A percentile compares a stretch with the other conserved stretches of the same genome.
These are phyloP conservation scores for Tonatia bakeri DNA, from an alignment of 2,113 vertebrate genomes.

Conservation along the genomic window DNA sequence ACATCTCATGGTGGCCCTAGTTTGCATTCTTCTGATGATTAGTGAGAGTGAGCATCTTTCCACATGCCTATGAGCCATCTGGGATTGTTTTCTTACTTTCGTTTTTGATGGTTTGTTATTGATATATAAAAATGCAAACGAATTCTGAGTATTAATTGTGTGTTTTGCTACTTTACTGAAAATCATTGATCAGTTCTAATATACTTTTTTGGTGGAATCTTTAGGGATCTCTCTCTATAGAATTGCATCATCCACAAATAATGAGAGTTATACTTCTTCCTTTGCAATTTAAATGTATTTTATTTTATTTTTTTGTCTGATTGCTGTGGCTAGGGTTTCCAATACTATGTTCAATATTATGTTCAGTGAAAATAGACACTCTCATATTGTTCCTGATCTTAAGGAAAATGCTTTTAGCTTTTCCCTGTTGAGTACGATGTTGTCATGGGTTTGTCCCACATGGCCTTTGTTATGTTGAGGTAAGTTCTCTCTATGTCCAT, in stretches of 20 bases:
- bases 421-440: background rate
- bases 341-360: background rate
- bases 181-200: background rate
- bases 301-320: background rate
- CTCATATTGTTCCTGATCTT: background rate
- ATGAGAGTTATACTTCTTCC: background rate
- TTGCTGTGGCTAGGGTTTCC: background rate
- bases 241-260: background rate
- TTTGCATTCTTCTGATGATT: background rate
- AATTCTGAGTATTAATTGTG: background rate
- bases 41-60: background rate
- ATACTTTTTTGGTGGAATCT: background rate
- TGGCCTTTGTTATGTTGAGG: background rate
- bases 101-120: background rate
- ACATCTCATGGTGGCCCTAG: background rate
- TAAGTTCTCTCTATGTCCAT: background rate
- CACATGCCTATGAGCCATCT: background rate
- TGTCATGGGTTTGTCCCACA: background rate
- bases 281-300: background rate
- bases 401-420: background rate
- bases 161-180: background rate
- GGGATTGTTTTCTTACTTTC: background rate
- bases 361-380: background rate
- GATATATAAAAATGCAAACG: background rate
- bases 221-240: background rate